These are phyloP conservation scores for Bombus pyrosoma DNA, from an alignment of 1,140 invertebrate species.

Conservation along the genomic window DNA sequence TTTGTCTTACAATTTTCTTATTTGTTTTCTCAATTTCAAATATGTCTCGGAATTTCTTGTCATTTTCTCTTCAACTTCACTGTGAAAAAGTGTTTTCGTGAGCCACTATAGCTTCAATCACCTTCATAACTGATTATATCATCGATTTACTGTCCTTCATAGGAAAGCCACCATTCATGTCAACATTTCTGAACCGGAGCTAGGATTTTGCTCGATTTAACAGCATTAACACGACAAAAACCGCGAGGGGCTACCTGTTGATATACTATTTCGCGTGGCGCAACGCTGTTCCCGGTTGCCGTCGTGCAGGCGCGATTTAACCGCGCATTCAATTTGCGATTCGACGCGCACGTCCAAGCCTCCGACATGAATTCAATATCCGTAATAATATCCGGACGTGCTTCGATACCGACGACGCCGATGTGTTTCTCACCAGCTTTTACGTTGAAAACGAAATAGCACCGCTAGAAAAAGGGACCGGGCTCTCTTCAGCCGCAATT, in stretches of 20 bases:
- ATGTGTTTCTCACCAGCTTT: neutral
- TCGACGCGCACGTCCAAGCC: slow-evolving; percentile 35
- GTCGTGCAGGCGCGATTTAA: neutral
- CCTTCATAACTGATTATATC: neutral
- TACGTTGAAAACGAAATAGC: neutral
- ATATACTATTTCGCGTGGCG: slow-evolving; percentile 35
- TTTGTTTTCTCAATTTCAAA: too few relatives aligned
- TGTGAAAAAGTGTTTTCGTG: neutral
- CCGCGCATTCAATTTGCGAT: slow-evolving; percentile 41
- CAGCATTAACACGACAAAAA: slow-evolving; percentile 29
- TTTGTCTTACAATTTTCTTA: neutral
- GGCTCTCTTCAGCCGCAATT: slow-evolving; percentile 7
- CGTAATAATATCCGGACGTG: slow-evolving; percentile 57
- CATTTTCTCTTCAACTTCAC: too few relatives aligned
- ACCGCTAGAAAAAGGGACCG: neutral
- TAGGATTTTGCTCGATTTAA: slow-evolving; percentile 2
- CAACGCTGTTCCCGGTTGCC: neutral
- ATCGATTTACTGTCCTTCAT: neutral
- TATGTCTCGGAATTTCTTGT: neutral
- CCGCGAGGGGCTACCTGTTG: slow-evolving; percentile 31
- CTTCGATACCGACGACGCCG: neutral
- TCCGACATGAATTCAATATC: slow-evolving; percentile 66
- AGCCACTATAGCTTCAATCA: neutral
- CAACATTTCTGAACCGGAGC: neutral
- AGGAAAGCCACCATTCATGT: neutral